Evolutionary conservation across 2,113 vertebrate species (phyloP).

Genomic region (Eulemur rufifrons): DNA sequence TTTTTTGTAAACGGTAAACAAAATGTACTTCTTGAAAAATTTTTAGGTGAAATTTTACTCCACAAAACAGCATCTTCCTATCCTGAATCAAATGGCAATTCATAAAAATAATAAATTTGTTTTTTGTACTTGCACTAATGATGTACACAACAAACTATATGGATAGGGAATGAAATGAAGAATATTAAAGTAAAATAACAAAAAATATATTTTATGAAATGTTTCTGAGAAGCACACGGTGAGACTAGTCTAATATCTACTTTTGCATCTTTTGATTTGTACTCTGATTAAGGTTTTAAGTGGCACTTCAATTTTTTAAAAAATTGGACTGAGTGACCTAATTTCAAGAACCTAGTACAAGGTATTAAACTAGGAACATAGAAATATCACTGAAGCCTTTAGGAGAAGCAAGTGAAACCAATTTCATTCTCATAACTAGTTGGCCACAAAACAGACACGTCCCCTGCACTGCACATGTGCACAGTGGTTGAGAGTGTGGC

Average conservation of each 20-base stretch:
- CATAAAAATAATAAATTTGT: slow-evolving; percentile 75
- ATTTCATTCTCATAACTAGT: background rate
- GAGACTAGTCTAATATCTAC: background rate
- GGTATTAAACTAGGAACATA: background rate
- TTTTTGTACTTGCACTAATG: background rate
- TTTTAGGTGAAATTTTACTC: slow-evolving; percentile 67
- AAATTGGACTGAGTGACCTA: background rate
- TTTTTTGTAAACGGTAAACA: background rate
- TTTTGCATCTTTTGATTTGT: background rate
- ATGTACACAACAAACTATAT: background rate
- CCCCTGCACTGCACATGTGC: background rate
- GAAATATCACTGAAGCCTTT: background rate
- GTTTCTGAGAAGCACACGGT: background rate
- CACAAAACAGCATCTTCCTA: slow-evolving; percentile 80
- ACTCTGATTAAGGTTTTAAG: slow-evolving; percentile 25
- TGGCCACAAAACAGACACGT: background rate
- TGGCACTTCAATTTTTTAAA: background rate
- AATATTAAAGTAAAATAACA: background rate
- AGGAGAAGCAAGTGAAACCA: background rate
- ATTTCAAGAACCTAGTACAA: slow-evolving; percentile 49
- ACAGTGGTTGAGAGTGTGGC: background rate
- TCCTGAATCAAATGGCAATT: slow-evolving; percentile 70
- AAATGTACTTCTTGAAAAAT: background rate
- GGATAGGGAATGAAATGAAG: background rate
- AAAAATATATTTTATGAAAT: background rate